These are phyloP conservation scores for Goniozus legneri DNA, from an alignment of 1,140 invertebrate genomes.

Conservation along the genomic window DNA sequence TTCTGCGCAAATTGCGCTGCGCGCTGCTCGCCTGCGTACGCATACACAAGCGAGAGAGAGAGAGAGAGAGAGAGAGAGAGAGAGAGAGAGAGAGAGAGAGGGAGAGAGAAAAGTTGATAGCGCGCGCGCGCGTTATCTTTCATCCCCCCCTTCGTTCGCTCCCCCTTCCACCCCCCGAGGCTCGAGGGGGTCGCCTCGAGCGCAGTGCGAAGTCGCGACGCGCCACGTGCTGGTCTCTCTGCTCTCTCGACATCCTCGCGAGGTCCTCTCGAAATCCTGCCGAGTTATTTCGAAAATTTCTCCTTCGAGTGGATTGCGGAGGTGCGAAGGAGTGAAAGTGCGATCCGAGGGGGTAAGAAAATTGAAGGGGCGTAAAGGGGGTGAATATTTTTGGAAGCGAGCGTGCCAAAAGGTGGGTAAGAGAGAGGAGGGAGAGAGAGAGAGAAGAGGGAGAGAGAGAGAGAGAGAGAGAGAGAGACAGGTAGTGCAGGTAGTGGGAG, in stretches of 20 bases:
- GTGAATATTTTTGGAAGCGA: too few species aligned
- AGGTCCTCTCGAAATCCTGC: not conserved
- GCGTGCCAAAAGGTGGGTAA: conserved; percentile 2
- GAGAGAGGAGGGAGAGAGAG: not conserved
- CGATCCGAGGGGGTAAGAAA: too few species aligned
- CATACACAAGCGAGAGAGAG: not conserved
- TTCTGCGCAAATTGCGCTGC: conserved; percentile 12
- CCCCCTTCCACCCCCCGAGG: not conserved
- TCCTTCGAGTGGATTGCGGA: not conserved
- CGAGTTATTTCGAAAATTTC: conserved; percentile 9
- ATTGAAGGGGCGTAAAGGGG: too few species aligned
- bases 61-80: not conserved
- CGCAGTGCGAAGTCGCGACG: conserved; percentile 55
- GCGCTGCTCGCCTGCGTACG: conserved; percentile 5
- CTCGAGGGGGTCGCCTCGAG: conserved; percentile 36
- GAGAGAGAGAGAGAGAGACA: conserved; percentile 19
- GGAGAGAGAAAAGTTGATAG: not conserved
- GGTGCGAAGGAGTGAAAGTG: too few species aligned
- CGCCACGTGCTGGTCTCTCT: conserved; percentile 55
- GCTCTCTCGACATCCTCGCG: conserved; percentile 6
- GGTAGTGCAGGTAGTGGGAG: conserved; percentile 13
- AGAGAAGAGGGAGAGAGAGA: conserved; percentile 10
- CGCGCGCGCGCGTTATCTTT: not conserved
- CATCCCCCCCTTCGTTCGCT: not conserved
- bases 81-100: not conserved